phyloP scores from a whole-genome alignment of 2,797 vertebrate species.

The Sphenopsis melanotis region DNA sequence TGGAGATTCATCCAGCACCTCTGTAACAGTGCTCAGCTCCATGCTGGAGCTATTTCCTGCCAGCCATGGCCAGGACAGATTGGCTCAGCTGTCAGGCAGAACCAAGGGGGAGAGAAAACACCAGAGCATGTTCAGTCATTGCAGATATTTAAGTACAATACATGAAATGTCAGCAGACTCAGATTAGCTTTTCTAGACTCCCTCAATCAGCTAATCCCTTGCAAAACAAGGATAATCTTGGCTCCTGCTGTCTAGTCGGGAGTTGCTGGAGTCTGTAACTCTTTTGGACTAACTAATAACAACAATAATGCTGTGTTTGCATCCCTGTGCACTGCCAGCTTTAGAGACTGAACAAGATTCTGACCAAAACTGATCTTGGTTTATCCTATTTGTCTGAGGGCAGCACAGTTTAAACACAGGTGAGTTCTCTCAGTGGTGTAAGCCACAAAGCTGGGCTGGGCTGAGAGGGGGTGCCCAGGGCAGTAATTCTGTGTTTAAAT shows the following conservation, averaged over 20 bases:
- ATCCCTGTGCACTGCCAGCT: background rate
- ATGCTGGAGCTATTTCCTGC: background rate
- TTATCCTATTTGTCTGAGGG: background rate
- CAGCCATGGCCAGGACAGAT: background rate
- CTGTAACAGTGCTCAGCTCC: background rate
- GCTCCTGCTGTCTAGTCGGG: background rate
- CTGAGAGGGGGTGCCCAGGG: background rate
- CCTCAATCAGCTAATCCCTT: background rate
- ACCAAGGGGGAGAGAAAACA: background rate
- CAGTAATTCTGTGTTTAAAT: background rate
- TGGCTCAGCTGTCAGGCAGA: background rate
- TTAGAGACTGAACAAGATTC: background rate
- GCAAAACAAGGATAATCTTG: slow-evolving; percentile 5
- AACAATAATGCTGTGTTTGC: background rate
- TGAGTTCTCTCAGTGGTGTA: background rate
- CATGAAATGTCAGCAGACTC: slow-evolving; percentile 1
- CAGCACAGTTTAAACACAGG: background rate
- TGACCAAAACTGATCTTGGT: background rate
- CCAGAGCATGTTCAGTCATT: background rate
- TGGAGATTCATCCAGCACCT: background rate
- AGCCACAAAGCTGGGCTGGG: background rate
- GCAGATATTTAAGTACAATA: background rate
- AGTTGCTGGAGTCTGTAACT: background rate
- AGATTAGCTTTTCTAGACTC: background rate
- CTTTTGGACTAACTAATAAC: background rate